A percentile compares a stretch with the other conserved stretches of the same genome.
Evolutionary conservation across 2,888 invertebrate species (phyloP).

Genomic region (Steinernema hermaphroditum): DNA sequence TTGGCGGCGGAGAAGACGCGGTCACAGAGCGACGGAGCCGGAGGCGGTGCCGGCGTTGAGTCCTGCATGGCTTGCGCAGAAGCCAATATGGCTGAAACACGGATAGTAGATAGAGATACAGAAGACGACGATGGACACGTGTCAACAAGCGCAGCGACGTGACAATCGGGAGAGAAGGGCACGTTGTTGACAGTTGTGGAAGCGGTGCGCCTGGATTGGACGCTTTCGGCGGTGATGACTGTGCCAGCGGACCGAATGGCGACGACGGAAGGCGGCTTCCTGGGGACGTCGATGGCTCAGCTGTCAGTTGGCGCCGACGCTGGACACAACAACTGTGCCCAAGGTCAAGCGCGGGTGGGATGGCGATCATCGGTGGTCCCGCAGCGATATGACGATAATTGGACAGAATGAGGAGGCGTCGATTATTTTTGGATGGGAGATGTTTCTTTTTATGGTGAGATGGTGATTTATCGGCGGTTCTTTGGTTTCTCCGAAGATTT

Average conservation of each 20-base stretch:
- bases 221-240: background rate
- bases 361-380: background rate
- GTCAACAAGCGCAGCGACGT: background rate
- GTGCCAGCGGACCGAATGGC: background rate
- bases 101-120: background rate
- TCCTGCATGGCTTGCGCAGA: background rate
- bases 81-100: slow-evolving; percentile 26
- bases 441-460: no score
- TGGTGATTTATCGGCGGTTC: background rate
- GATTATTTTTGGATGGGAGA: background rate
- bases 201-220: background rate
- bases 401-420: no score
- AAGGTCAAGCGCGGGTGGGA: no score
- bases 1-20: background rate
- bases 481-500: no score
- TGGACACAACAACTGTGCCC: no score
- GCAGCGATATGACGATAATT: background rate
- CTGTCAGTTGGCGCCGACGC: background rate
- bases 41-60: background rate
- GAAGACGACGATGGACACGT: background rate
- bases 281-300: background rate
- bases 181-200: background rate
- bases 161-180: background rate
- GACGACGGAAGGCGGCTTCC: background rate
- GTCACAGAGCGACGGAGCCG: background rate